phyloP scores from a whole-genome alignment of 2,113 vertebrate genomes.

The rat (Rattus norvegicus) region DNA sequence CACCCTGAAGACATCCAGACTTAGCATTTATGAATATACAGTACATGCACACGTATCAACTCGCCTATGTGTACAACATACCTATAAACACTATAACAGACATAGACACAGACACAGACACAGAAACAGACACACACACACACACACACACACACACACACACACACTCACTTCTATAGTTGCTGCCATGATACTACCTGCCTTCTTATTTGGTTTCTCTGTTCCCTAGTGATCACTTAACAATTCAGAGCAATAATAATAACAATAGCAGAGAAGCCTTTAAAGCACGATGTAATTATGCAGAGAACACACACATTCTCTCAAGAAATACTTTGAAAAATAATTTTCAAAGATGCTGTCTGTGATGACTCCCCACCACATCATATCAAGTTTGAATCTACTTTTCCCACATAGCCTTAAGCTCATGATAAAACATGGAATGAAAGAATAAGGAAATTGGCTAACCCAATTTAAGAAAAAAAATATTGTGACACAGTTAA shows the following conservation, averaged over 20 bases:
- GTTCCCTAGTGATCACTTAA: not conserved
- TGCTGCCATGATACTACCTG: not conserved
- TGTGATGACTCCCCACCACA: not conserved
- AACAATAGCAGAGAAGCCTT: not conserved
- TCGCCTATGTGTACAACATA: not conserved
- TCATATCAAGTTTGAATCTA: slow-evolving; percentile 81
- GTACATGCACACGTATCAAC: accelerated
- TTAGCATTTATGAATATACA: not conserved
- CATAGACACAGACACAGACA: no score
- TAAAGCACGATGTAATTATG: not conserved
- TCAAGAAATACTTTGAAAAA: not conserved
- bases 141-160: no score
- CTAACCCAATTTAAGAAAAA: slow-evolving; percentile 58
- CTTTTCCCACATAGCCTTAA: slow-evolving; percentile 72
- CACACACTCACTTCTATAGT: not conserved
- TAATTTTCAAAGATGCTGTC: not conserved
- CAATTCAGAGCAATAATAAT: not conserved
- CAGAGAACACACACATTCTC: not conserved
- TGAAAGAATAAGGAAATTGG: slow-evolving; percentile 63
- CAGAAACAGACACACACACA: no score
- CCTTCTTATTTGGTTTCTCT: not conserved
- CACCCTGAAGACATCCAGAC: not conserved
- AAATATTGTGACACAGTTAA: slow-evolving; percentile 70
- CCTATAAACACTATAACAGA: no score
- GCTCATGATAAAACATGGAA: slow-evolving; percentile 66